Base-by-base conservation (phyloP, 2,888 invertebrate species). In the Oscheius sp. region DNA sequence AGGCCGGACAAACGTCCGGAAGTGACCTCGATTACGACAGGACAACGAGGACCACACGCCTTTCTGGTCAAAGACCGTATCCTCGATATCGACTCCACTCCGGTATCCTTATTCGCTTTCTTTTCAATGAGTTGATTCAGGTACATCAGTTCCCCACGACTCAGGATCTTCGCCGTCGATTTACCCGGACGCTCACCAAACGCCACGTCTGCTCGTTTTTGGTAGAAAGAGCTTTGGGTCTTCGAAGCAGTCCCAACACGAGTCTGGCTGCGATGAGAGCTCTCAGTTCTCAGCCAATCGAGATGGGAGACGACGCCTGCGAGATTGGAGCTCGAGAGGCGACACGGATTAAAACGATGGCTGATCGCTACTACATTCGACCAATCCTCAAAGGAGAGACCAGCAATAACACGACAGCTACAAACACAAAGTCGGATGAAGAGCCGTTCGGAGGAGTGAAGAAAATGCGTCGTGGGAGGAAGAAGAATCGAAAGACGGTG, bases 261-360 rank as follows among this genome's bases (percentile, higher is more conserved):
- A 42, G 42, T 42, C 62, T 62, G 1, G n/a, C 42, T 0, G 42
- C 47, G 13, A 11, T n/a, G 2, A 5, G 62, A n/a, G 21, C 37
- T 21, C 13, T 21, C 21, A 2, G 10, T 37, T 13, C 62, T 1
- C 42, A 62, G 42, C n/a, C 13, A 42, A 62, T 47, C n/a, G 29
- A 21, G 29, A 42, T 62, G 62, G 42, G 62, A 1, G 62, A 62
- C 47, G 62, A 62, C 7, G 62, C 62, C 2, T 37, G 42, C 21
- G 62, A 62, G n/a, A 62, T 62, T 13, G 62, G 62, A 37, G 37
- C 62, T n/a, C 37, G 62, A 11, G 62, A 62, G 29, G 62, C 62
- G 1, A 62, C 62, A 13, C 37, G 62, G n/a, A 42, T 62, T 7
- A 11, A 29, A 10, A n/a, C 32, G 11, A 62, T 62, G 62, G 21